Evolutionary conservation across 2,888 invertebrate genomes (phyloP).

Genomic region (Neocrepidodera transversa): DNA sequence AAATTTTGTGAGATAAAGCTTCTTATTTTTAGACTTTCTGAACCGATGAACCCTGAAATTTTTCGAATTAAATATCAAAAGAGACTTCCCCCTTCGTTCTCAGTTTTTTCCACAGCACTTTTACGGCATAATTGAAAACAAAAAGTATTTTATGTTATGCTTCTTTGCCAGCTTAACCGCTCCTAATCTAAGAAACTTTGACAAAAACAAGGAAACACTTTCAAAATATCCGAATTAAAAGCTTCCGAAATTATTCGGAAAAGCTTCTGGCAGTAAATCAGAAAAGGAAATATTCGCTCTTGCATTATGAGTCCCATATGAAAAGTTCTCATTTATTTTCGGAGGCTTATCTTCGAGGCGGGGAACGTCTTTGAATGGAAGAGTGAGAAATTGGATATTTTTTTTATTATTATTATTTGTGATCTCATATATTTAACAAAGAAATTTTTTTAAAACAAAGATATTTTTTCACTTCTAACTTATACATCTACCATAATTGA

Average conservation of each 20-base stretch:
- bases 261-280: slow-evolving; percentile 37
- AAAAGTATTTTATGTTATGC: slow-evolving; percentile 29
- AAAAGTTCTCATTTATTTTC: slow-evolving; percentile 29
- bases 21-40: not conserved
- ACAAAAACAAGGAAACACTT: slow-evolving; percentile 33
- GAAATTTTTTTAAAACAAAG: too few relatives aligned
- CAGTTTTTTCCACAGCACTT: slow-evolving; percentile 23
- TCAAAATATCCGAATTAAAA: slow-evolving; percentile 36
- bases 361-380: slow-evolving; percentile 15
- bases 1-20: not conserved
- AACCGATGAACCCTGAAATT: slow-evolving; percentile 13
- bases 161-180: slow-evolving; percentile 24
- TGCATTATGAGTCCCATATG: slow-evolving; percentile 31
- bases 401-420: slow-evolving; percentile 21
- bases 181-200: slow-evolving; percentile 16
- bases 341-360: slow-evolving; percentile 18
- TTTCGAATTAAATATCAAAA: slow-evolving; percentile 18
- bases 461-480: too few relatives aligned
- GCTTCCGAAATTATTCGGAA: slow-evolving; percentile 34
- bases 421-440: not conserved
- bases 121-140: slow-evolving; percentile 31
- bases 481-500: too few relatives aligned
- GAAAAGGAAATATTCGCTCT: slow-evolving; percentile 24
- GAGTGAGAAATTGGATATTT: slow-evolving; percentile 28
- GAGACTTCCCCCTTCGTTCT: slow-evolving; percentile 2